These are phyloP conservation scores for Diadegma fenestrale DNA, from an alignment of 2,888 invertebrate genomes.

Conservation along the genomic window DNA sequence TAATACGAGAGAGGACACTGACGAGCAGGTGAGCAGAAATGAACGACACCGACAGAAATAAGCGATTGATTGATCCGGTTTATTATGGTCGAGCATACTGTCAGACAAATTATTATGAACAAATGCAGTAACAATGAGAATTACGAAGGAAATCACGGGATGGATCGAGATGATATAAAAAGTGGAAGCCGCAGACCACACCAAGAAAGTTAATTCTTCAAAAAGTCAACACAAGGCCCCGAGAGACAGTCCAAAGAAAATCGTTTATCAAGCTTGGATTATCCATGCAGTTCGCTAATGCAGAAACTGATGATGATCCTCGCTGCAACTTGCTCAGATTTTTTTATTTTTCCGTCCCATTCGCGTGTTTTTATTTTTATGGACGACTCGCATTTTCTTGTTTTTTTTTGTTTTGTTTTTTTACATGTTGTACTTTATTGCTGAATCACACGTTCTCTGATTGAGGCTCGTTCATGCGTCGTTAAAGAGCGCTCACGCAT, in stretches of 20 bases:
- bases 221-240: not conserved
- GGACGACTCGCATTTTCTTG: not conserved
- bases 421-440: not conserved
- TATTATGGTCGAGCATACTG: too few relatives aligned
- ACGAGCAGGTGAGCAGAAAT: too few relatives aligned
- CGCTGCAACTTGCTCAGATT: constrained; percentile 2
- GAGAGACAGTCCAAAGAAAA: constrained; percentile 17
- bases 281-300: constrained; percentile 21
- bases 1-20: too few relatives aligned
- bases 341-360: constrained; percentile 14
- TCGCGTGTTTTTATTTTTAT: not conserved
- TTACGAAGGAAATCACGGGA: too few relatives aligned
- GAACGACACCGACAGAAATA: too few relatives aligned
- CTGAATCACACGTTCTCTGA: not conserved
- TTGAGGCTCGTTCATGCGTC: not conserved
- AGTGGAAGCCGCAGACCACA: not conserved
- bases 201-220: not conserved
- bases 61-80: too few relatives aligned
- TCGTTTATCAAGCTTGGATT: constrained; percentile 47
- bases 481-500: not conserved
- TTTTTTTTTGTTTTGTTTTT: not conserved
- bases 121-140: too few relatives aligned
- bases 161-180: too few relatives aligned
- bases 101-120: too few relatives aligned
- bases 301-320: constrained; percentile 28